Conservation (phyloP, 2,888 invertebrate species). For the Xestoiulus laeticollis region DNA sequence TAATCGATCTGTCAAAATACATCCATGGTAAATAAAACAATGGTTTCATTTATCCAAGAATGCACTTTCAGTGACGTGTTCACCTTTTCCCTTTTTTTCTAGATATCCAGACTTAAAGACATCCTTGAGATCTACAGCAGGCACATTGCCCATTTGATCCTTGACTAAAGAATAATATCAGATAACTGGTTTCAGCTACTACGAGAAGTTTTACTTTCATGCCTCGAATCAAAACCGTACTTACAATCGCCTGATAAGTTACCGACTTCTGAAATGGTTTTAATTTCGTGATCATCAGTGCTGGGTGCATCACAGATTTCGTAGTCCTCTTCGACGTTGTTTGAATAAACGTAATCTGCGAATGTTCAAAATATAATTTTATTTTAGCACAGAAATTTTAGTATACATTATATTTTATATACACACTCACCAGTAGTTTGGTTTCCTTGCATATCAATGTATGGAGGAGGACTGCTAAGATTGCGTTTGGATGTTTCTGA, state of each 20-base stretch:
- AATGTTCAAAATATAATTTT: background rate
- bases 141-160: background rate
- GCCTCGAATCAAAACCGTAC: background rate
- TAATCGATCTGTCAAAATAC: conserved; percentile 43
- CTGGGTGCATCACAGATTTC: conserved; percentile 42
- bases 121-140: conserved; percentile 40
- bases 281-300: background rate
- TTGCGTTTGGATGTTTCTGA: background rate
- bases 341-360: conserved; percentile 23
- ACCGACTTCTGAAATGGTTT: background rate
- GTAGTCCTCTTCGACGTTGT: conserved; percentile 42
- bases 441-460: conserved; percentile 50
- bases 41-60: background rate
- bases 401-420: background rate
- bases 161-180: background rate
- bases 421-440: background rate
- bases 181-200: background rate
- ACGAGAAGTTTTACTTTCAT: background rate
- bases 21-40: background rate
- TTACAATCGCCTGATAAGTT: background rate
- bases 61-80: background rate
- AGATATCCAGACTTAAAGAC: conserved; percentile 47
- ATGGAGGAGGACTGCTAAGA: conserved; percentile 43
- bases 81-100: conserved; percentile 50
- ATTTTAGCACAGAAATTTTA: background rate